These are phyloP conservation scores for Morone saxatilis DNA, from an alignment of 2,113 vertebrate species.

Conservation along the genomic window DNA sequence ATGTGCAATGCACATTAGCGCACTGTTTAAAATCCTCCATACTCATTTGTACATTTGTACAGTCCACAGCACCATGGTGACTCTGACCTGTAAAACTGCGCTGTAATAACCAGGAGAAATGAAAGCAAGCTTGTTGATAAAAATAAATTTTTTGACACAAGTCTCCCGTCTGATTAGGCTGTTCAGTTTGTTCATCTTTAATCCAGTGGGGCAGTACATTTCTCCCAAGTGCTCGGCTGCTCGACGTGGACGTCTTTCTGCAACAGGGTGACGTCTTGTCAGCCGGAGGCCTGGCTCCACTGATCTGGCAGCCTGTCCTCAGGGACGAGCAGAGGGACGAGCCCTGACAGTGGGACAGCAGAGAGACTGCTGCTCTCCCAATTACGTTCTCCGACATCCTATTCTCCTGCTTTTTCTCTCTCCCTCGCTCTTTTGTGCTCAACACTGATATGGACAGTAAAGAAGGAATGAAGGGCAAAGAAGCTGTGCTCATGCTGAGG, in stretches of 20 bases:
- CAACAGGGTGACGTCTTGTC: conserved; percentile 60
- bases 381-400: conserved; percentile 46
- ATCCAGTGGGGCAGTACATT: conserved; percentile 33
- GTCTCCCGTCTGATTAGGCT: conserved; percentile 13
- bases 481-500: conserved; percentile 8
- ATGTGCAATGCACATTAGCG: no score
- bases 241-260: conserved; percentile 25
- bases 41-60: no score
- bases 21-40: no score
- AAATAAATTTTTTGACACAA: neutral
- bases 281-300: conserved; percentile 50
- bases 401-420: conserved; percentile 6
- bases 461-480: conserved; percentile 1
- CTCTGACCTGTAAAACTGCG: neutral
- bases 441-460: neutral
- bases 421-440: neutral
- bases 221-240: conserved; percentile 10
- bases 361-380: conserved; percentile 47
- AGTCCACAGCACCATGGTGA: neutral
- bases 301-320: conserved; percentile 71
- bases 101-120: neutral
- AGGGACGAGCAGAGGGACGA: conserved; percentile 52
- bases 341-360: conserved; percentile 57
- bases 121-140: neutral
- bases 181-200: conserved; percentile 19